Evolutionary conservation across 2,888 invertebrate species (phyloP).

Genomic region (Drosophila mayaguana): DNA sequence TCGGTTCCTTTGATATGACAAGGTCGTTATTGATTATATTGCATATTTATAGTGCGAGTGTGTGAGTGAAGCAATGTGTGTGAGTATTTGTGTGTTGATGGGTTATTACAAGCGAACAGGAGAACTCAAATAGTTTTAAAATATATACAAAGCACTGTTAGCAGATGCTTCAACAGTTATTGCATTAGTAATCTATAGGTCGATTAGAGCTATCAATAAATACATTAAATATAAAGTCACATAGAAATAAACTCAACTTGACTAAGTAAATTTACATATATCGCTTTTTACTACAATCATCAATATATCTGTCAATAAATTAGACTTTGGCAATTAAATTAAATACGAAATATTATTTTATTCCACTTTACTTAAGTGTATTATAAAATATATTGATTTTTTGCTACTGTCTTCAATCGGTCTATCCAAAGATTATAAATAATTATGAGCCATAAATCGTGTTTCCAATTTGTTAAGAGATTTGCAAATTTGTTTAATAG

Average conservation of each 20-base stretch:
- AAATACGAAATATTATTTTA: neutral
- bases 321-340: neutral
- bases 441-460: conserved; percentile 27
- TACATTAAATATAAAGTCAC: neutral
- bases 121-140: neutral
- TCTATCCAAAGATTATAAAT: neutral
- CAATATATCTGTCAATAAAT: neutral
- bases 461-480: conserved; percentile 26
- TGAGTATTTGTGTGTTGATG: neutral
- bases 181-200: neutral
- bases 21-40: conserved; percentile 72
- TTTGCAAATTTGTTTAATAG: conserved; percentile 23
- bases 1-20: conserved; percentile 61
- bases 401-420: too few relatives aligned
- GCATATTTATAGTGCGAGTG: conserved; percentile 5
- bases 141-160: neutral
- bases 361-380: neutral
- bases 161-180: too few relatives aligned
- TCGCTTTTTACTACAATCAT: neutral
- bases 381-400: neutral
- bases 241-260: neutral
- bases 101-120: neutral
- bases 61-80: neutral
- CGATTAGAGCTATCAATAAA: neutral
- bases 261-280: neutral